Conservation (phyloP, 2,113 vertebrate genomes). For the Pongo abelii region DNA sequence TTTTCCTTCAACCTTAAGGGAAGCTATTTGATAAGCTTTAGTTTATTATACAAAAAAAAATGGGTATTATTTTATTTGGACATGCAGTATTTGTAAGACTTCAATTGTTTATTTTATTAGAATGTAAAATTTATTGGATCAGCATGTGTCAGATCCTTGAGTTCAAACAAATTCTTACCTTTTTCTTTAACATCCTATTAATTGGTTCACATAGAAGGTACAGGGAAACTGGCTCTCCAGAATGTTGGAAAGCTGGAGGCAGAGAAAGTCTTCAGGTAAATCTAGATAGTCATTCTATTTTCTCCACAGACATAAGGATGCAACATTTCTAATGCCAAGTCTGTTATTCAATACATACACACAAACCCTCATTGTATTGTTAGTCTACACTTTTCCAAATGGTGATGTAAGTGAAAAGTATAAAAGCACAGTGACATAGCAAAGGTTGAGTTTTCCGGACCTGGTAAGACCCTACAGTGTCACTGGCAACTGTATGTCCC, state of each 20-base stretch:
- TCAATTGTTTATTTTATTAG: slow-evolving; percentile 36
- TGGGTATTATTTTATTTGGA: slow-evolving; percentile 40
- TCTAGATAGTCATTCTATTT: neutral
- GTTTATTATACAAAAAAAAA: slow-evolving; percentile 48
- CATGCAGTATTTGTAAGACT: neutral
- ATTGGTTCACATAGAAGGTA: neutral
- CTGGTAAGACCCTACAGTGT: neutral
- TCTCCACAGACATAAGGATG: neutral
- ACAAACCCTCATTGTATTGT: neutral
- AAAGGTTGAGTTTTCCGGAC: neutral
- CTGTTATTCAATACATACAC: neutral
- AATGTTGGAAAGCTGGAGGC: neutral
- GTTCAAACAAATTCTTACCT: neutral
- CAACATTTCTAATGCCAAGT: neutral
- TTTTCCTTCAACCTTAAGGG: slow-evolving; percentile 47
- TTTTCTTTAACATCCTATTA: slow-evolving; percentile 21
- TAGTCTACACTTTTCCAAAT: neutral
- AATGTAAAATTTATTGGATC: neutral
- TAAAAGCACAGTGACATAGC: neutral
- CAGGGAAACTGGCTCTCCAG: neutral
- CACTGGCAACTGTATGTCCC: fast-evolving
- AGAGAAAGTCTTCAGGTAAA: slow-evolving; percentile 13
- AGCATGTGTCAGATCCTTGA: neutral
- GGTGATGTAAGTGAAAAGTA: neutral
- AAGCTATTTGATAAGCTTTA: slow-evolving; percentile 46